Evolutionary conservation across 2,797 vertebrate species (phyloP).

Genomic region (Gallinago stenura): DNA sequence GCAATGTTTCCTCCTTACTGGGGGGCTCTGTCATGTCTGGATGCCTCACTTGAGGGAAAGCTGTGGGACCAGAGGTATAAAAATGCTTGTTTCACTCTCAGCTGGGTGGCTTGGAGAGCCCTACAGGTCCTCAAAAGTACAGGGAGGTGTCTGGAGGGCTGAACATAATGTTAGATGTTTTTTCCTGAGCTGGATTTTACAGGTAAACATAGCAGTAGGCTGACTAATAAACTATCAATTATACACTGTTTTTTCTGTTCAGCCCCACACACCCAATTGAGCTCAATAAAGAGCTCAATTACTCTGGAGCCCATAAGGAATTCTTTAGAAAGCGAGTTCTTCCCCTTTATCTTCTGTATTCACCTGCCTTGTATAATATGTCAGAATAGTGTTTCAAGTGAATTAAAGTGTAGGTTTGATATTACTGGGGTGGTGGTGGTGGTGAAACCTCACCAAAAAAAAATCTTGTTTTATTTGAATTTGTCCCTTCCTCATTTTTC

Average conservation of each 20-base stretch:
- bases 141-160: not conserved
- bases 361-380: not conserved
- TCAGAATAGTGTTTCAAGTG: not conserved
- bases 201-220: not conserved
- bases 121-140: not conserved
- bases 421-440: not conserved
- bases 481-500: not conserved
- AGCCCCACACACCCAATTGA: not conserved
- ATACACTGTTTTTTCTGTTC: not conserved
- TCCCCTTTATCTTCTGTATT: not conserved
- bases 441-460: not conserved
- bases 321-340: not conserved
- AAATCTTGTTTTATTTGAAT: not conserved
- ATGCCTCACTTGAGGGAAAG: not conserved
- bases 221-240: not conserved
- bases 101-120: not conserved
- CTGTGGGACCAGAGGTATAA: not conserved
- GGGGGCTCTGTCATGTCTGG: not conserved
- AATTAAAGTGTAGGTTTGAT: not conserved
- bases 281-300: not conserved
- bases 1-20: not conserved
- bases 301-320: not conserved
- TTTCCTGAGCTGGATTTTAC: not conserved
- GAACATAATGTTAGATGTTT: not conserved
- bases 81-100: not conserved